Evolutionary conservation across 2,888 invertebrate genomes (phyloP).

Genomic region (Tenthredo mesomela): DNA sequence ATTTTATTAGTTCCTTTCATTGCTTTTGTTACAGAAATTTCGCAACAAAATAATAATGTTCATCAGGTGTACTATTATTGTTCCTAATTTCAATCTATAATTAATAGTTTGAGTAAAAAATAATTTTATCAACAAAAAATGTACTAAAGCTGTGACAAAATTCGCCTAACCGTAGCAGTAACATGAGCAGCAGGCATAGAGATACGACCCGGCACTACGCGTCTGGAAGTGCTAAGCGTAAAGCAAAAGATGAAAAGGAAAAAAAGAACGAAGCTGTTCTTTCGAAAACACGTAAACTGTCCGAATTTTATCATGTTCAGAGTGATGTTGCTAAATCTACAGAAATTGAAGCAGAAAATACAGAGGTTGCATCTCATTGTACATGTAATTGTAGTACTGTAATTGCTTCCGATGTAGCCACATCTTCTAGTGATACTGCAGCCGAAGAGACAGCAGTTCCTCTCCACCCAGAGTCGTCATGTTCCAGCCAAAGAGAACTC

Average conservation of each 20-base stretch:
- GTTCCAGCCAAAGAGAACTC: conserved; percentile 49
- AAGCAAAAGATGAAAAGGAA: conserved; percentile 46
- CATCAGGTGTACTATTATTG: background rate
- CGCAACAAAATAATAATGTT: too few relatives aligned
- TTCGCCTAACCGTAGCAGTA: background rate
- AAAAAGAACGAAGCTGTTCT: conserved; percentile 48
- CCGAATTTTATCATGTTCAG: conserved; percentile 21
- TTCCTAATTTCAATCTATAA: background rate
- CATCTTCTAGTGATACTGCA: conserved; percentile 46
- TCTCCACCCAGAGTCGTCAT: conserved; percentile 37
- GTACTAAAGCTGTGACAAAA: background rate
- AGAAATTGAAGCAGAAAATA: conserved; percentile 39
- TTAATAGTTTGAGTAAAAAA: background rate
- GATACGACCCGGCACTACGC: conserved; percentile 50
- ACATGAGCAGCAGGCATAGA: conserved; percentile 51
- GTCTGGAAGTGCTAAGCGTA: conserved; percentile 49
- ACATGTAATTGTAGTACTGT: too few relatives aligned
- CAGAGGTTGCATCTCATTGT: too few relatives aligned
- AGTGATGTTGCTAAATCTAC: conserved; percentile 41
- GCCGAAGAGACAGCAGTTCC: conserved; percentile 41
- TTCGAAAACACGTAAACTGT: conserved; percentile 48
- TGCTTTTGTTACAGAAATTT: too few relatives aligned
- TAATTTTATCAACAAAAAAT: background rate
- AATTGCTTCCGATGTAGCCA: too few relatives aligned
- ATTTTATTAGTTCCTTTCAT: too few relatives aligned